A percentile compares a stretch with the other conserved stretches of the same genome.
Conservation (phyloP, 2,113 vertebrate genomes). For the Echinops telfairi region DNA sequence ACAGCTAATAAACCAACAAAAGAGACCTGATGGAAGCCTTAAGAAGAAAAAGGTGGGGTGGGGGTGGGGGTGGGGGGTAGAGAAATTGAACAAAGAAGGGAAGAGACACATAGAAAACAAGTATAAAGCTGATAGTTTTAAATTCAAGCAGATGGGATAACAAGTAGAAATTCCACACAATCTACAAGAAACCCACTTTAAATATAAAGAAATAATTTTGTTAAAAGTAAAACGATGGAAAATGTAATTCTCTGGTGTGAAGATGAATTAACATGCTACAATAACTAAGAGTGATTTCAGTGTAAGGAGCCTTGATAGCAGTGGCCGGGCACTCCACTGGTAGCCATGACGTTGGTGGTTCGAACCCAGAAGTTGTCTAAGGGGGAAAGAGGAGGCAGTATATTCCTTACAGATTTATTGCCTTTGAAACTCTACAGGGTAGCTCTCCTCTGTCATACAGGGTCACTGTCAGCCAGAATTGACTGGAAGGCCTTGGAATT, state of each 20-base stretch:
- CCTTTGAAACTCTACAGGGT: too few relatives aligned
- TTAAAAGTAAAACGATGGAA: background rate
- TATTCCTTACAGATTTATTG: too few relatives aligned
- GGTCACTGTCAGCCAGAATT: too few relatives aligned
- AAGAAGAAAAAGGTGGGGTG: background rate
- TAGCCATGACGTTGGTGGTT: too few relatives aligned
- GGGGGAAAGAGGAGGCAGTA: too few relatives aligned
- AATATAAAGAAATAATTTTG: slow-evolving; percentile 3
- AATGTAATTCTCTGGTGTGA: background rate
- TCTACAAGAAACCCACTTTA: slow-evolving; percentile 32
- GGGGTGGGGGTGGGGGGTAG: too few relatives aligned
- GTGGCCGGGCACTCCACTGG: too few relatives aligned
- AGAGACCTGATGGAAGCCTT: background rate
- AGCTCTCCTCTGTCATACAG: too few relatives aligned
- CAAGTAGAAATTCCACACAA: background rate
- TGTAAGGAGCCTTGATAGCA: too few relatives aligned
- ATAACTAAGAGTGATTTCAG: background rate
- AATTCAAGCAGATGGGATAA: background rate
- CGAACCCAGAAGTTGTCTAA: too few relatives aligned
- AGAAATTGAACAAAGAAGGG: background rate
- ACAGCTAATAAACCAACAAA: background rate
- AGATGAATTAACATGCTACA: background rate
- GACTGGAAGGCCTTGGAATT: too few relatives aligned
- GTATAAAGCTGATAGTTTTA: background rate
- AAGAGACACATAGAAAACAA: background rate